Conservation (phyloP, 2,113 vertebrate species). For the Himantopus leucocephalus region DNA sequence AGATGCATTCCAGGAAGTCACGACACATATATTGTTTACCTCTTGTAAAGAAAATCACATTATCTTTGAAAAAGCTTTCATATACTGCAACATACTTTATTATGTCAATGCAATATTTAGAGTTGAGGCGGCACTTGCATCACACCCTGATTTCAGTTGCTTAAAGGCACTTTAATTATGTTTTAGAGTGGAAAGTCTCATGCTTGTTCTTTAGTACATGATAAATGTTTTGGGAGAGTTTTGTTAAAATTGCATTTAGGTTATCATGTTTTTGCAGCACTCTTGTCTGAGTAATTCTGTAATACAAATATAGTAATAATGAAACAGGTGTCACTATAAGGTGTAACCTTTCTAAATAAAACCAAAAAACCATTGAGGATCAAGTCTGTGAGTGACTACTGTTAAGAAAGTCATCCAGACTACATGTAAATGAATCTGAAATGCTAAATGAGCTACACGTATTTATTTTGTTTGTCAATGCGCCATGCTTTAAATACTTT, state of each 20-base stretch:
- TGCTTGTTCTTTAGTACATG: background rate
- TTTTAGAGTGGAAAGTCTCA: background rate
- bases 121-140: background rate
- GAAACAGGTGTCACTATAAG: background rate
- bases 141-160: background rate
- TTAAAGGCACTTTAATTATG: background rate
- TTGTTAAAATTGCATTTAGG: background rate
- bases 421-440: background rate
- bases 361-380: background rate
- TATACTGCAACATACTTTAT: background rate
- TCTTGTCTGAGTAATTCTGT: background rate
- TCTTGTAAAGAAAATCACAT: background rate
- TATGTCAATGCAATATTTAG: background rate
- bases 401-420: background rate
- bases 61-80: background rate
- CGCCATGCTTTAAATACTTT: background rate
- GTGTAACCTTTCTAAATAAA: background rate
- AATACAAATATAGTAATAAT: background rate
- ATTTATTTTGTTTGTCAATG: background rate
- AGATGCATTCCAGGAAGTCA: background rate
- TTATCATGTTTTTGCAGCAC: background rate
- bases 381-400: background rate
- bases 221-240: background rate
- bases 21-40: background rate
- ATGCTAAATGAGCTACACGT: background rate